Evolutionary conservation across 2,888 invertebrate genomes (phyloP), one percentile per base, ranked within the genome.

Genomic region (Ormyrus nitidulus): DNA sequence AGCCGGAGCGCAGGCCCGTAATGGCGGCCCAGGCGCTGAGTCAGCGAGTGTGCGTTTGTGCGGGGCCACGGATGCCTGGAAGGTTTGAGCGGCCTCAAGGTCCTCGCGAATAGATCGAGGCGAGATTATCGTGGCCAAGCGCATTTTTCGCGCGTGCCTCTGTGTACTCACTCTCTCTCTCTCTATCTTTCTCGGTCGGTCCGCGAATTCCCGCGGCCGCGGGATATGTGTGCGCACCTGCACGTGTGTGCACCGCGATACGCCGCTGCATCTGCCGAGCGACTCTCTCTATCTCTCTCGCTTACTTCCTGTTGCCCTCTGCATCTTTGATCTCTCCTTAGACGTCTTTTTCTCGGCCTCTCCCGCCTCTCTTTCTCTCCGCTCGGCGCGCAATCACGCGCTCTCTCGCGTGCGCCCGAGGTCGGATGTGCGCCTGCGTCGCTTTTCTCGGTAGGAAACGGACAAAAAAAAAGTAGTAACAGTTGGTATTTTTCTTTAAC

Each of bases 171-270:
- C 5, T 61, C 73, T 70, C 34, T 34, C 61, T 48, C 46, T 76
- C 56, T 77, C 13, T 34, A 34, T 51, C 46, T 58, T 2, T 13
- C 62, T 13, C 59, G 6, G 51, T 44, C 34, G 2, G 19, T 56
- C 56, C 54, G 19, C 64, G 46, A 19, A 49, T 64, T 65, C 13
- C 13, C 19, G 51, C 65, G 61, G 19, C 53, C 34, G 66, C 7
- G 19, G 11, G 61, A 3, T 11, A 13, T 56, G 19, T 81, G 71
- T 81, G 49, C 81, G 84, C 85, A 83, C 83, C 83, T 83, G 82
- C 84, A 84, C 81, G 84, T 84, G 34, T 34, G 71, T 78, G 85
- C 83, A 84, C 78, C 81, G 77, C 81, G 82, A 76, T 82, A 81
- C 83, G 75, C 70, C 77, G 75, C 77, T 81, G 83, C 83, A 83